phyloP scores from a whole-genome alignment of 1,140 invertebrate genomes.

The Delia radicum region DNA sequence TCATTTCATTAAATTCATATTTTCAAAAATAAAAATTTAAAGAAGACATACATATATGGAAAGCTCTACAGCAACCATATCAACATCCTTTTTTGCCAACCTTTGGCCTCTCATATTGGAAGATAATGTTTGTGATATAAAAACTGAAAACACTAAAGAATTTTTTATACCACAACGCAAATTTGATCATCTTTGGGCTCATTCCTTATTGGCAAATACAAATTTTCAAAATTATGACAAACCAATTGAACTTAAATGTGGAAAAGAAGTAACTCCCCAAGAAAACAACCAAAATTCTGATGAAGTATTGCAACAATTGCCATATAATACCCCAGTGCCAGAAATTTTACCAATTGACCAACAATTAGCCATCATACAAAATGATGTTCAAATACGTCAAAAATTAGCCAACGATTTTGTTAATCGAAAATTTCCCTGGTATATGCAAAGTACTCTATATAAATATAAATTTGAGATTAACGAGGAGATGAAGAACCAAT shows the following conservation, averaged over 20 bases:
- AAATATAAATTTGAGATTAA: conserved; percentile 34
- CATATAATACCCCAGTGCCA: conserved; percentile 7
- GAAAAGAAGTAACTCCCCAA: neutral
- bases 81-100: conserved; percentile 38
- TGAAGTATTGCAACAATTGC: neutral
- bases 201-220: conserved; percentile 35
- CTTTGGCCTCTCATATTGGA: conserved; percentile 45
- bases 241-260: conserved; percentile 37
- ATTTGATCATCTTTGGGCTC: conserved; percentile 38
- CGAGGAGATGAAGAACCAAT: conserved; percentile 22
- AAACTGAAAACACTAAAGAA: conserved; percentile 15
- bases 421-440: conserved; percentile 44
- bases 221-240: conserved; percentile 36
- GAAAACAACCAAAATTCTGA: conserved; percentile 16
- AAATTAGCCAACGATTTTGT: conserved; percentile 41
- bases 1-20: too few species aligned
- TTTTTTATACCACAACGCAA: conserved; percentile 33
- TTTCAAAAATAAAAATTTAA: too few species aligned
- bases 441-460: conserved; percentile 39
- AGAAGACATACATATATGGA: too few species aligned
- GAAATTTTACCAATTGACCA: conserved; percentile 31
- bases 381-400: conserved; percentile 32
- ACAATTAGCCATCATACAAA: conserved; percentile 2
- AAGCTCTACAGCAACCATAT: neutral
- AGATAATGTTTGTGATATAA: conserved; percentile 38